Evolutionary conservation across 2,113 vertebrate genomes (phyloP), one percentile per base, ranked within the genome.

Genomic region (Malurus cyaneus): DNA sequence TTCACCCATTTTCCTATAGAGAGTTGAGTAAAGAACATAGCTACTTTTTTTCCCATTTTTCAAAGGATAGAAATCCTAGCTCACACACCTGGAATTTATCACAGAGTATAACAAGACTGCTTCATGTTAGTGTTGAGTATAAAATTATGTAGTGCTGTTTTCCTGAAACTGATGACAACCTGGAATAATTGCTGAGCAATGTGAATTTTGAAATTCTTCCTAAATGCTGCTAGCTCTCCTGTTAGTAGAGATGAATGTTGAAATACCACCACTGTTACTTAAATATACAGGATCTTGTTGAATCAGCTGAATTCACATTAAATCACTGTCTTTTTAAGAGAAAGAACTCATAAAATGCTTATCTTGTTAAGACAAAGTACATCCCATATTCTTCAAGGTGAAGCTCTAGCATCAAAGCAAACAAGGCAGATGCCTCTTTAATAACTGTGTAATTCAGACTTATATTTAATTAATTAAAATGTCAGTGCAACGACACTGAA

Each of bases 381-480:
- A 59, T 84, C 46, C 65, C 26, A 18, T 72, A 25, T 67, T 86
- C 49, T 85, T 94, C 93, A 88, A 86, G 88, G 69, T 95, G 82
- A 92, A 81, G 57, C 15, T 92, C 53, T 42, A 67, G 65, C 71
- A n/a, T 92, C 72, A 88, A 88, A 93, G 47, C 79, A 92, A 92
- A 93, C 34, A 86, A 92, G 69, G 36, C n/a, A 94, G 76, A 74
- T 89, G 49, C 34, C 65, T 94, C 86, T 90, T 86, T 92, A 93
- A 70, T 93, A 94, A 56, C 56, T n/a, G 7, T 67, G 47, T 78
- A 76, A 83, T 95, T 96, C 72, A 80, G 52, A 83, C 81, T 77
- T 89, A 64, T 94, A 95, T 94, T 94, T 93, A 95, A 94, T 95
- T 88, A 91, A 88, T 96, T 94, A 86, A 78, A 92, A 71, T 57